Base-by-base conservation (phyloP, 2,797 vertebrate species). In the Hydrocynus forskahlii region DNA sequence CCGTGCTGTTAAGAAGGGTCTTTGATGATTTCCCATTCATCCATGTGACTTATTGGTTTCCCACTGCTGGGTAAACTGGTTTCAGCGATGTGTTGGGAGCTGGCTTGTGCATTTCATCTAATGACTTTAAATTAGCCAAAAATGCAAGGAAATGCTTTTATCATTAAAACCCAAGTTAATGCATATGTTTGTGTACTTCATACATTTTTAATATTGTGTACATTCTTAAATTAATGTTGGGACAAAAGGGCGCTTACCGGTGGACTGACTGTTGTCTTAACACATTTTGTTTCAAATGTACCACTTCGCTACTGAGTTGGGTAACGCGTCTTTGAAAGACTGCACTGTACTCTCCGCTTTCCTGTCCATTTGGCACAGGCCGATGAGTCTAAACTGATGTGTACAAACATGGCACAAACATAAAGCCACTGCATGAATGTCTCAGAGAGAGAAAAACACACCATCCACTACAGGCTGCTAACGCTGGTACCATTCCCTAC, bases 351-450 rank as follows among this genome's bases (percentile, higher is more conserved):
- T 76, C 57, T 63, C 45, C 9, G 25, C 60, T 63, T 60, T 67
- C 50, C 77, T 75, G 29, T 74, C 79, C 60, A 45, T 80, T 89
- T 89, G 87, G 84, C 87, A 87, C 83, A 66, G 55, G 66, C 67
- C 40, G 77, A 57, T n/a, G 23, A 83, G 81, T 80, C 40, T 81
- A 62, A 77, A 85, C 23, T 40, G 68, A 79, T 52, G 71, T 78
- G 70, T 71, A 84, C 76, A 77, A 63, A 43, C 63, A 57, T 81
- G 25, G 50, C 23, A 64, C 59, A 72, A 60, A 76, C 73, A 68
- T 50, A 69, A 67, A 83, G 43, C 25, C 54, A 81, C 48, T 72
- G 70, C 62, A 78, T 75, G 68, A 85, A 29, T 72, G 80, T 45
- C 59, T 81, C 71, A 40, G 55, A 73, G 67, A 14, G 74, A 48